These are phyloP conservation scores for Temnothorax unifasciatus DNA, from an alignment of 2,888 invertebrate species.

Conservation along the genomic window DNA sequence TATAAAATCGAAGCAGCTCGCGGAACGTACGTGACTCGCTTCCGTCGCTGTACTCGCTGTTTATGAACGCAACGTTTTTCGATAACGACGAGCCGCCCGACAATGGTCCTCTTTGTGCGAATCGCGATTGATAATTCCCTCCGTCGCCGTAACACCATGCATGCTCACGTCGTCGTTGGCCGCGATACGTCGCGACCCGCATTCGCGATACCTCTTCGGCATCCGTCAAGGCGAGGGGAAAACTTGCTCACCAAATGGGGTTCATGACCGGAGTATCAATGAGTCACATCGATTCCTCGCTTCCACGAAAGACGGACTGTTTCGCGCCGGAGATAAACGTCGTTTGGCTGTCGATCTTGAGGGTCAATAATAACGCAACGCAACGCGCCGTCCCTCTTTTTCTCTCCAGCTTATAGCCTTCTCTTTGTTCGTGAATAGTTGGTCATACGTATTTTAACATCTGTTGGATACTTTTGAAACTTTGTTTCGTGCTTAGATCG, in stretches of 20 bases:
- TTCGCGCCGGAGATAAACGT: slow-evolving; percentile 18
- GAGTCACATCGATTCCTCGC: slow-evolving; percentile 66
- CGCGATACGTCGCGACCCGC: neutral
- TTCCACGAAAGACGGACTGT: slow-evolving; percentile 15
- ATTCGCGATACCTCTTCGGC: slow-evolving; percentile 52
- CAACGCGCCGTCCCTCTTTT: neutral
- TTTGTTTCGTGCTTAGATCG: neutral
- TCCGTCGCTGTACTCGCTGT: neutral
- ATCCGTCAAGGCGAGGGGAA: slow-evolving; percentile 56
- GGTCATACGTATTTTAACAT: neutral
- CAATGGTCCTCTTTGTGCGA: slow-evolving; percentile 46
- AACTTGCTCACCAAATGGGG: slow-evolving; percentile 72
- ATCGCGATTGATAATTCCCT: slow-evolving; percentile 44
- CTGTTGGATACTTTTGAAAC: neutral
- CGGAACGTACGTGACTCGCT: neutral
- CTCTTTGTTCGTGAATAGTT: neutral
- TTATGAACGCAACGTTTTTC: slow-evolving; percentile 24
- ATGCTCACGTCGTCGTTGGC: neutral
- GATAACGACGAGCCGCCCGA: slow-evolving; percentile 22
- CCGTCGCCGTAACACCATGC: neutral
- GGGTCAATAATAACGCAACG: slow-evolving; percentile 3
- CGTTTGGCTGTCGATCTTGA: slow-evolving; percentile 28
- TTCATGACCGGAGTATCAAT: slow-evolving; percentile 70
- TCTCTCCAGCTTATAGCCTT: neutral
- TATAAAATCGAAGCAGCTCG: neutral